Evolutionary conservation across 2,888 invertebrate genomes (phyloP).

Genomic region (Zaprionus lineosus): DNA sequence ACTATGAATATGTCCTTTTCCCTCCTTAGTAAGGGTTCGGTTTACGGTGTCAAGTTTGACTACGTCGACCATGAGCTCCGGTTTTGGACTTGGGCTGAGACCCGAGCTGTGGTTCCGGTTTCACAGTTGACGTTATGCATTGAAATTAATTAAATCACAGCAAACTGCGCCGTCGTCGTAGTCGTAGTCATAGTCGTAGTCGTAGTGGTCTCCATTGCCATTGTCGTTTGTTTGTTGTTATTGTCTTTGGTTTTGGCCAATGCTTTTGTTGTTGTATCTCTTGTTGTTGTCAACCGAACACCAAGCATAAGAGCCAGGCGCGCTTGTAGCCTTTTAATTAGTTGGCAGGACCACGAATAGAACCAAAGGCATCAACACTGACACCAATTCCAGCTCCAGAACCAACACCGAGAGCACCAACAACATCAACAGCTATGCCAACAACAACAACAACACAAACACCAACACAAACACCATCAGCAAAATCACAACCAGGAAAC

Average conservation of each 20-base stretch:
- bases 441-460: slow-evolving; percentile 3
- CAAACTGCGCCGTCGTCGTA: slow-evolving; percentile 56
- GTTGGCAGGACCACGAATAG: slow-evolving; percentile 48
- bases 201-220: not conserved
- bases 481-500: slow-evolving; percentile 6
- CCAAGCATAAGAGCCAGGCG: slow-evolving; percentile 45
- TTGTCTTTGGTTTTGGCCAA: slow-evolving; percentile 25
- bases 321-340: slow-evolving; percentile 72
- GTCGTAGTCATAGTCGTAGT: too few species aligned
- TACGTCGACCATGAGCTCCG: slow-evolving; percentile 32
- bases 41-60: slow-evolving; percentile 65
- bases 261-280: slow-evolving; percentile 25
- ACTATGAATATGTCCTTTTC: too few species aligned
- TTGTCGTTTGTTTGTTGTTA: slow-evolving; percentile 38
- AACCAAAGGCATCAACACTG: slow-evolving; percentile 9
- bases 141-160: slow-evolving; percentile 81
- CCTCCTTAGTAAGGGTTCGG: too few species aligned
- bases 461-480: slow-evolving; percentile 7
- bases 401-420: slow-evolving; percentile 8
- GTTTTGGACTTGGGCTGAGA: slow-evolving; percentile 25
- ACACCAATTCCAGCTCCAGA: slow-evolving; percentile 7
- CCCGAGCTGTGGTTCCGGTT: slow-evolving; percentile 63
- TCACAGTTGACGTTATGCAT: slow-evolving; percentile 78
- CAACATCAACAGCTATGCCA: too few species aligned
- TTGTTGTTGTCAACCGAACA: slow-evolving; percentile 57